Evolutionary conservation across 2,797 vertebrate genomes (phyloP).

Genomic region (Tokudaia tokunoshimensis): DNA sequence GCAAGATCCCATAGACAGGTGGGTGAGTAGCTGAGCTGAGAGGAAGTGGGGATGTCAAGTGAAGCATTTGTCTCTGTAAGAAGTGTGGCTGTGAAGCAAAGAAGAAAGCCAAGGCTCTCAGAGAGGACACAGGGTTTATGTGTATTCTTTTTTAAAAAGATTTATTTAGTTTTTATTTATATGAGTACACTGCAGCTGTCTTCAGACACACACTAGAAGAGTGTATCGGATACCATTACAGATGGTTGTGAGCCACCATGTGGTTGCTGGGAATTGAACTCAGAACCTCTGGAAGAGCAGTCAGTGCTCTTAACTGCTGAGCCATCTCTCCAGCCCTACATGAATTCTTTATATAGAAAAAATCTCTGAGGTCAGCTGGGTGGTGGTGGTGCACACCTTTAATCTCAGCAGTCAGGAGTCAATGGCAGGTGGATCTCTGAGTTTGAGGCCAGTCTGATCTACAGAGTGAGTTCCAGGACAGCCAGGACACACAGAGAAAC

Average conservation of each 20-base stretch:
- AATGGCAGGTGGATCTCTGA: not conserved
- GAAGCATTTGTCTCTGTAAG: not conserved
- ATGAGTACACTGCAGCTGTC: too few relatives aligned
- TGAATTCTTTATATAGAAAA: not conserved
- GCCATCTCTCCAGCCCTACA: not conserved
- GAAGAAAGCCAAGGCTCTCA: not conserved
- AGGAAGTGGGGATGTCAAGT: not conserved
- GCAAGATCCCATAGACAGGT: not conserved
- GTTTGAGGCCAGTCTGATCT: not conserved
- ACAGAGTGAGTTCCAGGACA: not conserved
- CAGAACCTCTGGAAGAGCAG: too few relatives aligned
- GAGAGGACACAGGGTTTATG: not conserved
- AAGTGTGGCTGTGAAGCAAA: not conserved
- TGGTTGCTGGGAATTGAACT: too few relatives aligned
- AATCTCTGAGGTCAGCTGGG: not conserved
- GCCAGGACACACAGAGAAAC: not conserved
- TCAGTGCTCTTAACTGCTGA: too few relatives aligned
- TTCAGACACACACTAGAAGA: too few relatives aligned
- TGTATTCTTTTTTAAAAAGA: not conserved
- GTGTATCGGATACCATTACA: too few relatives aligned
- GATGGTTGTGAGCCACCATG: too few relatives aligned
- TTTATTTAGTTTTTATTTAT: too few relatives aligned
- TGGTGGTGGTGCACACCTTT: not conserved
- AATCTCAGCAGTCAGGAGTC: not conserved
- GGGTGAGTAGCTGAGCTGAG: not conserved